Percentiles rank a stretch among this genome's conserved stretches.
Evolutionary conservation across 2,888 invertebrate species (phyloP).

Genomic region (Ellobium chinense): DNA sequence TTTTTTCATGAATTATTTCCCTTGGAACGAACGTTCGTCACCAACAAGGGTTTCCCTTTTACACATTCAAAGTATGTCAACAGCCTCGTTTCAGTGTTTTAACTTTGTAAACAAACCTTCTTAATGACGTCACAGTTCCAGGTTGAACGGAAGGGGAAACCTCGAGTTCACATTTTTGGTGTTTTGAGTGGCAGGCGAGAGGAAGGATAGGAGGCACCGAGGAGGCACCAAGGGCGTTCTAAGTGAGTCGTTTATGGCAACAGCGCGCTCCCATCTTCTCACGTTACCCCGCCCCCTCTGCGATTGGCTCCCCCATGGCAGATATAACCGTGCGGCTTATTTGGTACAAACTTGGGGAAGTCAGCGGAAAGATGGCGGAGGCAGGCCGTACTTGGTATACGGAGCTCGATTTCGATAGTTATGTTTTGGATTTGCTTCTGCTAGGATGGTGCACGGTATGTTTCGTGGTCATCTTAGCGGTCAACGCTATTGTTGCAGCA

Average conservation of each 20-base stretch:
- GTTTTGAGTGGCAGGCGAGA: conserved; percentile 25
- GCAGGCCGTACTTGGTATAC: conserved; percentile 71
- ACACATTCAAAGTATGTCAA: not conserved
- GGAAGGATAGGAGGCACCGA: conserved; percentile 46
- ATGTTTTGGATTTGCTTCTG: conserved; percentile 76
- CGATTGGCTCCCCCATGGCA: conserved; percentile 75
- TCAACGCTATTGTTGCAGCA: conserved; percentile 71
- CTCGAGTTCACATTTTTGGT: conserved; percentile 24
- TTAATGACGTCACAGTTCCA: conserved; percentile 26
- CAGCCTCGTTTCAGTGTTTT: conserved; percentile 16
- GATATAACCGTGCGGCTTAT: conserved; percentile 77
- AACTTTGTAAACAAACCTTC: conserved; percentile 16
- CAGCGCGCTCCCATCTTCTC: conserved; percentile 54
- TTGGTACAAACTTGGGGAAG: conserved; percentile 77
- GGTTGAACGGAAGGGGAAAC: conserved; percentile 11
- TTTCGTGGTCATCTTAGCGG: conserved; percentile 66
- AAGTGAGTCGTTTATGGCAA: conserved; percentile 65
- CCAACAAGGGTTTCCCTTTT: conserved; percentile 7
- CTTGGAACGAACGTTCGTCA: no score
- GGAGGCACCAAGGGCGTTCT: conserved; percentile 47
- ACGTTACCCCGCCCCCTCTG: conserved; percentile 61
- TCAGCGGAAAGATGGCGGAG: conserved; percentile 74
- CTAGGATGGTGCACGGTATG: conserved; percentile 75
- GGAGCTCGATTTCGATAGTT: conserved; percentile 71
- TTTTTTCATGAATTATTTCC: no score